Evolutionary conservation across 2,797 vertebrate genomes (phyloP).

Genomic region (Anolis apletophallus): DNA sequence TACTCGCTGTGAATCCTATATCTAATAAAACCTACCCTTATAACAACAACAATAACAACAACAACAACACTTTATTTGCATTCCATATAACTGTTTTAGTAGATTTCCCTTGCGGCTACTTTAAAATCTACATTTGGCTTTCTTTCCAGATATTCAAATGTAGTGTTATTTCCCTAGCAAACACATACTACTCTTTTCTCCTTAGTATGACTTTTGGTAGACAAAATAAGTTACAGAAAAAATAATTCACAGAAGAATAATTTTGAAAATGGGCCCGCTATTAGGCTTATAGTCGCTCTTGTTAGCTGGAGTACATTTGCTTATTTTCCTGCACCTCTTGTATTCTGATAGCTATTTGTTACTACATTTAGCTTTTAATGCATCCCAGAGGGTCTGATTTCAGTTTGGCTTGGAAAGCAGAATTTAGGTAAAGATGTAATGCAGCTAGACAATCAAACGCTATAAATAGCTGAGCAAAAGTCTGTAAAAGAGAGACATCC

Average conservation of each 20-base stretch:
- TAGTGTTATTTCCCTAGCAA: slow-evolving; percentile 46
- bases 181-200: not conserved
- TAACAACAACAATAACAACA: too few relatives aligned
- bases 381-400: slow-evolving; percentile 44
- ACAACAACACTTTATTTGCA: too few relatives aligned
- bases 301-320: not conserved
- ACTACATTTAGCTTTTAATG: slow-evolving; percentile 23
- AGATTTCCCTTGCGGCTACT: too few relatives aligned
- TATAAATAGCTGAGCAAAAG: slow-evolving; percentile 65
- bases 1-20: too few relatives aligned
- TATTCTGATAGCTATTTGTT: slow-evolving; percentile 44
- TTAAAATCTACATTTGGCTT: not conserved
- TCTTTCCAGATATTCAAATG: slow-evolving; percentile 1
- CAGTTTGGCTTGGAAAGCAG: slow-evolving; percentile 45
- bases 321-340: slow-evolving; percentile 15
- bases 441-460: slow-evolving; percentile 63
- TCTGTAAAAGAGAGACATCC: slow-evolving; percentile 35
- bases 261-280: slow-evolving; percentile 7
- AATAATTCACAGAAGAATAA: not conserved
- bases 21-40: too few relatives aligned
- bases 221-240: not conserved
- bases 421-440: slow-evolving; percentile 62
- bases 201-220: not conserved
- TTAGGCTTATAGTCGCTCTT: not conserved
- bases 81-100: not conserved